phyloP scores from a whole-genome alignment of 1,140 invertebrate species.

The Drosophila nannoptera region DNA sequence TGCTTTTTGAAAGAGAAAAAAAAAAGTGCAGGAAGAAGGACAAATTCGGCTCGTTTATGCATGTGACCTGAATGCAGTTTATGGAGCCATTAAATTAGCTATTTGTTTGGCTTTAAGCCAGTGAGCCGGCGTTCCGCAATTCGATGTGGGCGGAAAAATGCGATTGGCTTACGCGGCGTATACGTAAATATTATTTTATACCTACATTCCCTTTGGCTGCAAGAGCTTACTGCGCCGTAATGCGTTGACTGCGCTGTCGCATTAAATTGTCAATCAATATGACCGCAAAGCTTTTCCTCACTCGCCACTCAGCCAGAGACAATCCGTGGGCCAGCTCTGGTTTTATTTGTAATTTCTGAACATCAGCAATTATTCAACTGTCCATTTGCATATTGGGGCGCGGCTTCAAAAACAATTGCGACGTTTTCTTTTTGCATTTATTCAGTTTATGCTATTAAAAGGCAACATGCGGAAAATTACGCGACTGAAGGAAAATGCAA shows the following conservation, averaged over 20 bases:
- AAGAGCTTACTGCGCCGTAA: constrained; percentile 23
- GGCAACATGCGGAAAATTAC: constrained; percentile 75
- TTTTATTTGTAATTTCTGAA: constrained; percentile 46
- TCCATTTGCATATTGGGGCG: constrained; percentile 58
- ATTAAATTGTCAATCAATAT: constrained; percentile 43
- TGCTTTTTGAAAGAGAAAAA: neutral
- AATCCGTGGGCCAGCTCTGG: constrained; percentile 11
- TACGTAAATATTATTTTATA: constrained; percentile 25
- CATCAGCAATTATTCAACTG: constrained; percentile 68
- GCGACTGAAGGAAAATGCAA: constrained; percentile 63
- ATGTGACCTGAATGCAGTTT: neutral
- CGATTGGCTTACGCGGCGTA: constrained; percentile 7
- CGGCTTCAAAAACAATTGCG: neutral
- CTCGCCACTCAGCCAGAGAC: neutral
- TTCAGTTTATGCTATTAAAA: constrained; percentile 40
- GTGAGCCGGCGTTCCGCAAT: neutral
- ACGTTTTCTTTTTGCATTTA: constrained; percentile 7
- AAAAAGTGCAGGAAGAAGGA: neutral
- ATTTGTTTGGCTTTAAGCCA: neutral
- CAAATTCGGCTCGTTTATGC: neutral
- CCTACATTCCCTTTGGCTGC: neutral
- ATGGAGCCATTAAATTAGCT: neutral
- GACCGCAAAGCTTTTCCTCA: neutral
- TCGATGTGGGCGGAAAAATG: constrained; percentile 2
- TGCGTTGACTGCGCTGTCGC: constrained; percentile 13